Evolutionary conservation across 2,888 invertebrate species (phyloP).

Genomic region (Portevinia maculata): DNA sequence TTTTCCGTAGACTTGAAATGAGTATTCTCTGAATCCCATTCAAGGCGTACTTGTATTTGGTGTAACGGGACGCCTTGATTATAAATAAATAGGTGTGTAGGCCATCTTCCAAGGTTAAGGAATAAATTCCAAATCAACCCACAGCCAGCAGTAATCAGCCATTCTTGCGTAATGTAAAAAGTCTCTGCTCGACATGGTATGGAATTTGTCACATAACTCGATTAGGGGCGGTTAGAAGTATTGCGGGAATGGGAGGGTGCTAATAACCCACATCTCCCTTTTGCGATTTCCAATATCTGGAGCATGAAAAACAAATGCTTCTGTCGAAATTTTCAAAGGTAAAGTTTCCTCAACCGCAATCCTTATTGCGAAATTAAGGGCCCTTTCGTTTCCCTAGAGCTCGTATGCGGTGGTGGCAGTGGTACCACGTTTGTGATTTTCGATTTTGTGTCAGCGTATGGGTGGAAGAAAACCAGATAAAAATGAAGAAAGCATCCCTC

Average conservation of each 20-base stretch:
- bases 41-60: constrained; percentile 31
- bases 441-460: constrained; percentile 26
- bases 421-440: constrained; percentile 51
- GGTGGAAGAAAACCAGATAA: constrained; percentile 32
- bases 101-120: neutral
- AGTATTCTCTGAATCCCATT: constrained; percentile 12
- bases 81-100: constrained; percentile 11
- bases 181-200: constrained; percentile 11
- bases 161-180: constrained; percentile 21
- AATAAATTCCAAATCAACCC: constrained; percentile 9
- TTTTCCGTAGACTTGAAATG: constrained; percentile 4
- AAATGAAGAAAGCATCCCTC: constrained; percentile 10
- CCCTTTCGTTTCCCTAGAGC: constrained; percentile 15
- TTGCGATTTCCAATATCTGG: constrained; percentile 14
- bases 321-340: constrained; percentile 61
- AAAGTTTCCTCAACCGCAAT: constrained; percentile 54
- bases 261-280: constrained; percentile 33
- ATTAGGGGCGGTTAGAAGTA: neutral
- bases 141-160: constrained; percentile 21
- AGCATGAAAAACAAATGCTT: constrained; percentile 55
- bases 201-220: constrained; percentile 47
- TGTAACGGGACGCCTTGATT: constrained; percentile 1
- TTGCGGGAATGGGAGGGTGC: constrained; percentile 1
- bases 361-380: constrained; percentile 58
- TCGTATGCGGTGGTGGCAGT: neutral